Base-by-base conservation (phyloP, 2,888 invertebrate species). In the Charanyca ferruginea region DNA sequence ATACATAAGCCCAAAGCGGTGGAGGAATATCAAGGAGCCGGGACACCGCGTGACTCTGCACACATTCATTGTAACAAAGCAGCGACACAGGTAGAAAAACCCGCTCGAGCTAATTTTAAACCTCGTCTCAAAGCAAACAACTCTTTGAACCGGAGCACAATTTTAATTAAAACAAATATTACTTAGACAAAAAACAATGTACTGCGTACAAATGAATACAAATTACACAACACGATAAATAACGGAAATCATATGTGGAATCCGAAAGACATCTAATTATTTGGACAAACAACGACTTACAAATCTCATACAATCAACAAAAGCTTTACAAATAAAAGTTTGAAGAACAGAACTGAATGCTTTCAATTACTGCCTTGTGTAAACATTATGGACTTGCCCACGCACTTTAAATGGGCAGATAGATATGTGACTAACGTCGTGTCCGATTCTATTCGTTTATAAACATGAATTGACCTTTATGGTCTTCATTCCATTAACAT, bases 31-130 rank as follows among this genome's bases (percentile, higher is more conserved):
- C 88, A 89, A 90, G 89, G 86, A 91, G 87, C 79, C 71, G 83
- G 80, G 84, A 85, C 85, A 85, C 90, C 86, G 91, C 91, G 92
- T 93, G 92, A 92, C 91, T 91, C 82, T 86, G 91, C 91, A 91
- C 90, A 92, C 91, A 89, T 89, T 88, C 86, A 86, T 85, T 78
- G 80, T 86, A 89, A 91, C 91, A 91, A 92, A 89, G 90, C 90
- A 79, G 83, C 81, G 77, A 85, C 87, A 90, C 92, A 93, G 92
- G 93, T 93, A 93, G 87, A 90, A 90, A 90, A 90, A 88, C 87
- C 89, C 88, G 80, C 83, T 84, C 81, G 64, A 75, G 88, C 87
- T 89, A 88, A 91, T 90, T 91, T 91, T 86, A 88, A 86, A 85
- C 87, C 85, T 80, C 77, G 84, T 87, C 86, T 85, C 86, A 84